phyloP scores from a whole-genome alignment of 1,140 invertebrate species.

The Heliothis subflexa region DNA sequence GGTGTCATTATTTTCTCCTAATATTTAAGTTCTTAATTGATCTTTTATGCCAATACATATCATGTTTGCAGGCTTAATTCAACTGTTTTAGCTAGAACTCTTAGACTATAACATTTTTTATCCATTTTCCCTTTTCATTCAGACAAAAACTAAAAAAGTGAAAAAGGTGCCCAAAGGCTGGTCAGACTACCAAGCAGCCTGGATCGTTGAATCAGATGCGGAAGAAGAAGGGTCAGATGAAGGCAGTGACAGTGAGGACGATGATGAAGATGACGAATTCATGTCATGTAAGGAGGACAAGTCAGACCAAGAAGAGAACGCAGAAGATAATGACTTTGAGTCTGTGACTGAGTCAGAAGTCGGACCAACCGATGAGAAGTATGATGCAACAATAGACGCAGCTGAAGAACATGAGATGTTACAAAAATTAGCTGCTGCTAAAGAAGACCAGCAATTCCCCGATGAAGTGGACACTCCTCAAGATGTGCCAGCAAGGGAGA shows the following conservation, averaged over 20 bases:
- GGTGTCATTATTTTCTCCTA: too few species aligned
- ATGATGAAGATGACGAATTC: slow-evolving; percentile 83
- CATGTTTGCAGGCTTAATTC: too few species aligned
- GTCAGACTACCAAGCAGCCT: slow-evolving; percentile 98
- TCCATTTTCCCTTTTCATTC: slow-evolving; percentile 39
- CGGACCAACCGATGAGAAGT: slow-evolving; percentile 88
- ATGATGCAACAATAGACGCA: slow-evolving; percentile 90
- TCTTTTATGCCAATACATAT: too few species aligned
- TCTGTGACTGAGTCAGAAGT: slow-evolving; percentile 90
- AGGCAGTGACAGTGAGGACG: slow-evolving; percentile 70
- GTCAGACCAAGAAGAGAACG: slow-evolving; percentile 87
- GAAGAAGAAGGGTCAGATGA: slow-evolving; percentile 78
- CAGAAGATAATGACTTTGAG: slow-evolving; percentile 89
- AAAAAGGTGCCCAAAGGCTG: slow-evolving; percentile 97
- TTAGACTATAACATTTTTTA: too few species aligned
- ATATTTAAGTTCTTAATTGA: too few species aligned
- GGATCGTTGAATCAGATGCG: slow-evolving; percentile 91
- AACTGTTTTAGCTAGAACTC: too few species aligned
- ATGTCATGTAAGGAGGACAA: slow-evolving; percentile 89
- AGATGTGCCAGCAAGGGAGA: slow-evolving; percentile 91
- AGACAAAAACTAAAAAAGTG: slow-evolving; percentile 87
- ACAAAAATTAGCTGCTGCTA: slow-evolving; percentile 92
- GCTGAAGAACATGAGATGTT: slow-evolving; percentile 91
- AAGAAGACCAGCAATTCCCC: slow-evolving; percentile 95
- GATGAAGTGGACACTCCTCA: slow-evolving; percentile 99